These are phyloP conservation scores for Oncorhynchus mykiss DNA, from an alignment of 2,113 vertebrate species.

Conservation along the genomic window DNA sequence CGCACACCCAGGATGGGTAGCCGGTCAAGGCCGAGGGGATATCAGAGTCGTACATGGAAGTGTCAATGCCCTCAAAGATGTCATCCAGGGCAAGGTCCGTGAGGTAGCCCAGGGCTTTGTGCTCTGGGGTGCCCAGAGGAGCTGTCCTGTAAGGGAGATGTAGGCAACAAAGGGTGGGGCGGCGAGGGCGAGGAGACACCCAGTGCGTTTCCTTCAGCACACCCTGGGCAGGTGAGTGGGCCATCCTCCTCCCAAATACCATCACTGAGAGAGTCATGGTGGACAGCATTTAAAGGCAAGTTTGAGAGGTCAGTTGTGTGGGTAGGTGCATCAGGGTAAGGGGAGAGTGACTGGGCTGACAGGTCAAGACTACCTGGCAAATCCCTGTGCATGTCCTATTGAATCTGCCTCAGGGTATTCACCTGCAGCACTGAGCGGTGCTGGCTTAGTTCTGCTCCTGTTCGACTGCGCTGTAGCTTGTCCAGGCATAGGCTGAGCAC, in stretches of 20 bases:
- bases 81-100: constrained; percentile 84
- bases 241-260: constrained; percentile 55
- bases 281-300: no score
- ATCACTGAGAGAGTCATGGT: no score
- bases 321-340: no score
- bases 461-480: constrained; percentile 62
- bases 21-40: constrained; percentile 67
- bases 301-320: no score
- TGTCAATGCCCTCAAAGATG: constrained; percentile 88
- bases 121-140: constrained; percentile 34
- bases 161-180: constrained; percentile 5
- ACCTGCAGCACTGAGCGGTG: constrained; percentile 80
- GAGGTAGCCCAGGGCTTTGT: constrained; percentile 74
- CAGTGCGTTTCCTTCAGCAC: constrained; percentile 61
- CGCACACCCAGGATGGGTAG: constrained; percentile 56
- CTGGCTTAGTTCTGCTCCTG: constrained; percentile 62
- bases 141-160: constrained; percentile 38
- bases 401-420: constrained; percentile 86
- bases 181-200: constrained; percentile 2
- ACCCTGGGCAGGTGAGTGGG: constrained; percentile 64
- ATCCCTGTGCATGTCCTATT: constrained; percentile 74
- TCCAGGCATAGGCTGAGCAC: no score
- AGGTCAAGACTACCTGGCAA: constrained; percentile 55
- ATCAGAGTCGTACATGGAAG: constrained; percentile 83
- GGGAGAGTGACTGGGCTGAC: constrained; percentile 26